Conservation (phyloP, 2,113 vertebrate genomes). For the Orthochromis indermauri region DNA sequence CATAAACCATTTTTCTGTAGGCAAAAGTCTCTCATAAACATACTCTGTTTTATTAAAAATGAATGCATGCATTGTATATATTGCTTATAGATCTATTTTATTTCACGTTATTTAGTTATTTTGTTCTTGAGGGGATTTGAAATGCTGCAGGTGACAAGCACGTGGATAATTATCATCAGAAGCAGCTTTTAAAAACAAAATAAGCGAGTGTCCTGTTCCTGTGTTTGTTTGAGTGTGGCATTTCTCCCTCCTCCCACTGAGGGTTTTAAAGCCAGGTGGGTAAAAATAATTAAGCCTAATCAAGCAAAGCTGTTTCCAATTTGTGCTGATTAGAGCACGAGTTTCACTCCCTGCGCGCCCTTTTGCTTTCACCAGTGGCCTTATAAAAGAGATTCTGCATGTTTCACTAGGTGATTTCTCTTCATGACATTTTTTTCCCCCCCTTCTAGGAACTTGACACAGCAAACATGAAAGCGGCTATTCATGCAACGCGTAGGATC, state of each 20-base stretch:
- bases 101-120: neutral
- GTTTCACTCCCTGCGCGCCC: neutral
- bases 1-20: neutral
- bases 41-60: neutral
- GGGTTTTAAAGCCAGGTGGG: neutral
- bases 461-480: constrained; percentile 46
- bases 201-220: neutral
- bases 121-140: neutral
- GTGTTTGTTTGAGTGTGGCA: neutral
- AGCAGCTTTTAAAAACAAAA: neutral
- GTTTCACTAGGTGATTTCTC: neutral
- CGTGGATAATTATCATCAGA: neutral
- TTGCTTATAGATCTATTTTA: neutral
- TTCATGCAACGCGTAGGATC: neutral
- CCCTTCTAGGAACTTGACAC: neutral
- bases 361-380: neutral
- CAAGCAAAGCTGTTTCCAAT: constrained; percentile 48
- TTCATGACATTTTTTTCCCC: accelerated
- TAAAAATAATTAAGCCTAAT: constrained; percentile 43
- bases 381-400: neutral
- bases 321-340: constrained; percentile 16
- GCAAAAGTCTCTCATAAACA: neutral
- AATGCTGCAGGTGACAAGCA: neutral
- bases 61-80: neutral
- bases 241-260: neutral